Base-by-base conservation (phyloP, 2,888 invertebrate genomes). In the Cyclophora punctaria region DNA sequence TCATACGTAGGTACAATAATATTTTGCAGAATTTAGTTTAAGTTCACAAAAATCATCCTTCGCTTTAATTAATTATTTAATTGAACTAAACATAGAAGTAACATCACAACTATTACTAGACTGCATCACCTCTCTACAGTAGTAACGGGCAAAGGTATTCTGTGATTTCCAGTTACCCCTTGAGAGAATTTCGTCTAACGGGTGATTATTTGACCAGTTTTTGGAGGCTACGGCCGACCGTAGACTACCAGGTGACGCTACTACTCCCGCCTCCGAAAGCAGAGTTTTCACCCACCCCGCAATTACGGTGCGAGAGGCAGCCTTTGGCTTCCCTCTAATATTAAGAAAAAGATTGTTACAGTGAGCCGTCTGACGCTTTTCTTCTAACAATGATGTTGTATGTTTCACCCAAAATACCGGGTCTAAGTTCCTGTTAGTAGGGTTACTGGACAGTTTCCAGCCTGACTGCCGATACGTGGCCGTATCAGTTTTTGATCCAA, bases 171-270 rank as follows among this genome's bases (percentile, higher is more conserved):
- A 65, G 43, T 63, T 63, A 2, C 57, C 62, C 20, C 55, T 53
- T 0, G 60, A 42, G 5, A 66, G 35, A 3, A 64, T 58, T 3
- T 63, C 59, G 20, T 63, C 61, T 20, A 61, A 3, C 5, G 58
- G 51, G 37, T 47, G 41, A 34, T 59, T 57, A 3, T 60, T 51
- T 0, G 50, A n/a, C 59, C 59, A 66, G 35, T 48, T 57, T 45
- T 52, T 53, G 1, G 63, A 65, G 4, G 64, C 63, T 2, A 63
- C 63, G 0, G 62, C 62, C 3, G 64, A 57, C 0, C 64, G 45
- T 3, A 59, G 34, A n/a, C 63, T 63, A 1, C 63, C 64, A 1
- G 63, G 56, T 2, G 59, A 34, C 2, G 56, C 55, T 3, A 4
- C 2, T 33, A 66, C 58, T 4, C 55, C 59, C 1, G 59, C 60